Evolutionary conservation across 2,888 invertebrate genomes (phyloP).

Genomic region (Hecatera dysodea): DNA sequence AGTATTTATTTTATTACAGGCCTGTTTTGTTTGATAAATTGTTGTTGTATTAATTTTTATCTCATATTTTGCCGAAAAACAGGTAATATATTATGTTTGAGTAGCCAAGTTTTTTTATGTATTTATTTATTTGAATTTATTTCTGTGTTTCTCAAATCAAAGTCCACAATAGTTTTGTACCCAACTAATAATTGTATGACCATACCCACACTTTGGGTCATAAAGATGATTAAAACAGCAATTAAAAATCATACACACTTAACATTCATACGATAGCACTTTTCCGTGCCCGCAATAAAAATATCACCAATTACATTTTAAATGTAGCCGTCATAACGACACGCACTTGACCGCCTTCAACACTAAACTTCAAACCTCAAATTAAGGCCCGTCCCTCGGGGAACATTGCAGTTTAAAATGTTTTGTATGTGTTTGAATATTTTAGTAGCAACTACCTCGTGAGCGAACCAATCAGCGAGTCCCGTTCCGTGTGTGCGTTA

Average conservation of each 20-base stretch:
- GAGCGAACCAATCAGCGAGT: slow-evolving; percentile 61
- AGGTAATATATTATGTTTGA: too few relatives aligned
- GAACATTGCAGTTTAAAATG: slow-evolving; percentile 66
- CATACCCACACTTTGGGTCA: too few relatives aligned
- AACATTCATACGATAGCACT: not conserved
- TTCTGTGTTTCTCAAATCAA: not conserved
- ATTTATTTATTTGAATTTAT: not conserved
- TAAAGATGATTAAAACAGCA: not conserved
- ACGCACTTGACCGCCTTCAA: slow-evolving; percentile 67
- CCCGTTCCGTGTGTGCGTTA: slow-evolving; percentile 57
- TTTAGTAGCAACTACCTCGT: slow-evolving; percentile 65
- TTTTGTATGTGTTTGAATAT: slow-evolving; percentile 70
- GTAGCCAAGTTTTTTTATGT: not conserved
- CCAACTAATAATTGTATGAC: not conserved
- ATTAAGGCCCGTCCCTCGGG: slow-evolving; percentile 66
- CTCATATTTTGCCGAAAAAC: too few relatives aligned
- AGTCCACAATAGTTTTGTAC: not conserved
- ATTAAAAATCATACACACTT: slow-evolving; percentile 1
- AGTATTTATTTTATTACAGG: not conserved
- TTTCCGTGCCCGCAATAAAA: slow-evolving; percentile 24
- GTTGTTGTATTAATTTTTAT: not conserved
- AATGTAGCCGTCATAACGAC: slow-evolving; percentile 53
- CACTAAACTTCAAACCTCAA: slow-evolving; percentile 67
- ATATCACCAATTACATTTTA: slow-evolving; percentile 54
- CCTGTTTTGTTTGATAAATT: too few relatives aligned